Evolutionary conservation across 2,888 invertebrate species (phyloP).

Genomic region (Zhuqinia jingwanae): DNA sequence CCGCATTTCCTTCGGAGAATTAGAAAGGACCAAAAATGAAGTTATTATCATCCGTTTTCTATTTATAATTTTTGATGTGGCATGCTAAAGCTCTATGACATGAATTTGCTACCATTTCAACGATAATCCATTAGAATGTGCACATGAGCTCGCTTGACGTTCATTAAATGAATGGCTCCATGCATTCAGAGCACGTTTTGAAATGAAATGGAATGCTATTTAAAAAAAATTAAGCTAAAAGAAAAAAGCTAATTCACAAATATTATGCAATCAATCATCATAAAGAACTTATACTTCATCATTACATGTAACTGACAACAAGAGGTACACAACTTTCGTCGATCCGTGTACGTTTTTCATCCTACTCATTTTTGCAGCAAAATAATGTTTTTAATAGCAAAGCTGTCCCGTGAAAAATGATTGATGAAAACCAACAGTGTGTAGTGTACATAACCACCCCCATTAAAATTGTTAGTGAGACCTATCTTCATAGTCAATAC

Average conservation of each 20-base stretch:
- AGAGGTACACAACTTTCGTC: slow-evolving; percentile 2
- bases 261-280: not conserved
- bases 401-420: slow-evolving; percentile 50
- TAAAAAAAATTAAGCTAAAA: not conserved
- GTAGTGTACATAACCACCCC: slow-evolving; percentile 51
- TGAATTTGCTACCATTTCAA: not conserved
- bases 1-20: slow-evolving; percentile 23
- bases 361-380: slow-evolving; percentile 11
- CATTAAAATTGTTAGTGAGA: slow-evolving; percentile 58
- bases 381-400: slow-evolving; percentile 25
- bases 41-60: slow-evolving; percentile 2
- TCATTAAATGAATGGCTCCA: slow-evolving; percentile 12
- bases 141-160: too few species aligned
- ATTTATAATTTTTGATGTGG: slow-evolving; percentile 16
- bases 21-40: not conserved
- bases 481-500: too few species aligned
- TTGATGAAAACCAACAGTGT: slow-evolving; percentile 61
- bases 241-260: not conserved
- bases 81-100: not conserved
- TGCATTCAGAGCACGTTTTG: too few species aligned
- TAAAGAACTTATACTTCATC: slow-evolving; percentile 28
- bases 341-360: slow-evolving; percentile 3
- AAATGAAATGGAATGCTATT: not conserved
- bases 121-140: not conserved
- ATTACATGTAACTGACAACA: not conserved